phyloP scores from a whole-genome alignment of 2,113 vertebrate species.

The Oxygymnocypris stewartii region DNA sequence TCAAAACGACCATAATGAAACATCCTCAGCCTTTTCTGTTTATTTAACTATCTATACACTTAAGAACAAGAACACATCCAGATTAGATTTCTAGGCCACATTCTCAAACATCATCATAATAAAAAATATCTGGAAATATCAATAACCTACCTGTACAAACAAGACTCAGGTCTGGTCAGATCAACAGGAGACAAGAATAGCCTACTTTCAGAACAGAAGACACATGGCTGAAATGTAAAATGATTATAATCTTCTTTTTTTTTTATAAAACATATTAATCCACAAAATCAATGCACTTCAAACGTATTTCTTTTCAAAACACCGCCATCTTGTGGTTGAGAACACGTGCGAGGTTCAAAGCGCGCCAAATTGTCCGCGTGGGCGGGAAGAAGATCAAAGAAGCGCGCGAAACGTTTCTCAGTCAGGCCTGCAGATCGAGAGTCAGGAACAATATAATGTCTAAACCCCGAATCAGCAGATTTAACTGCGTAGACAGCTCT shows the following conservation, averaged over 20 bases:
- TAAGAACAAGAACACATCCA: neutral
- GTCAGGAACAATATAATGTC: neutral
- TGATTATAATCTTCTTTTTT: neutral
- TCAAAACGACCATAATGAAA: neutral
- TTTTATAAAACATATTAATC: neutral
- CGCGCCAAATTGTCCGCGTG: neutral
- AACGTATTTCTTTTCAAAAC: slow-evolving; percentile 8
- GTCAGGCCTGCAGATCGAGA: neutral
- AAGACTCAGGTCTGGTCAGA: neutral
- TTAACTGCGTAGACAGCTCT: slow-evolving; percentile 65
- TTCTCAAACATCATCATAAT: neutral
- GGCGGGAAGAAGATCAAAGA: neutral
- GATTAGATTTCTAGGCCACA: neutral
- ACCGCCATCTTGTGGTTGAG: slow-evolving; percentile 33
- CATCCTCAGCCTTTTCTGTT: neutral
- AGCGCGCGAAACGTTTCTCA: neutral
- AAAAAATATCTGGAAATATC: neutral
- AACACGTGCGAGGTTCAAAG: neutral
- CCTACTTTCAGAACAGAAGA: neutral
- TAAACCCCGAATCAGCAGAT: neutral
- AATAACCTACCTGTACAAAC: neutral
- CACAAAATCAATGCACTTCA: neutral
- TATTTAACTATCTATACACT: neutral
- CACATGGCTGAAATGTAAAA: neutral
- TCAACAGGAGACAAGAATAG: neutral